Percentiles rank a stretch among this genome's conserved stretches.
phyloP scores from a whole-genome alignment of 2,888 invertebrate species.

The Notodonta ziczac region DNA sequence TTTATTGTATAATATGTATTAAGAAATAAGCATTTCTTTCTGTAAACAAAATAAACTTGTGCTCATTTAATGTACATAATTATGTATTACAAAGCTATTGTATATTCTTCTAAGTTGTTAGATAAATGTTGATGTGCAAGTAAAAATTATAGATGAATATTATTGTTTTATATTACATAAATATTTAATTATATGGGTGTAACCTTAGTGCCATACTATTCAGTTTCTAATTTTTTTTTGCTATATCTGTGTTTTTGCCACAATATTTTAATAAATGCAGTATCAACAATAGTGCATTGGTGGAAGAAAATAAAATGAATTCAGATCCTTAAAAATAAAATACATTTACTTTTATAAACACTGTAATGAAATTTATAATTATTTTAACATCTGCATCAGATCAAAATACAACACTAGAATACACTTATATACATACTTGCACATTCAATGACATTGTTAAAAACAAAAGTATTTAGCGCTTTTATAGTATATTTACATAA shows the following conservation, averaged over 20 bases:
- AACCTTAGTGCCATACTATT: too few species aligned
- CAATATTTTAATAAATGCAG: too few species aligned
- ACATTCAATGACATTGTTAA: slow-evolving; percentile 30
- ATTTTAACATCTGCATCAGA: neutral
- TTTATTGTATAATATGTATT: slow-evolving; percentile 54
- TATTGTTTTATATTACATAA: neutral
- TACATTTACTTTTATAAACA: too few species aligned
- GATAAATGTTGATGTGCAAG: slow-evolving; percentile 26
- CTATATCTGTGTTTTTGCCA: too few species aligned
- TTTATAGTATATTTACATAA: slow-evolving; percentile 54
- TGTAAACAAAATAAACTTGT: slow-evolving; percentile 55
- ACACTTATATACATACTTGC: slow-evolving; percentile 28
- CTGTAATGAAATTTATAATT: neutral
- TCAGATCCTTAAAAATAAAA: too few species aligned
- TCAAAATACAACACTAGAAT: slow-evolving; percentile 9
- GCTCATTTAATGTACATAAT: slow-evolving; percentile 63
- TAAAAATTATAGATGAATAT: neutral
- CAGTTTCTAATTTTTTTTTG: too few species aligned
- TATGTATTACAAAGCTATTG: slow-evolving; percentile 36
- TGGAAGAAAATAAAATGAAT: too few species aligned
- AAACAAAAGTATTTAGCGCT: slow-evolving; percentile 55
- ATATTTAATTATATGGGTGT: too few species aligned
- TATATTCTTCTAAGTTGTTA: slow-evolving; percentile 28
- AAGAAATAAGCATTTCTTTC: slow-evolving; percentile 71
- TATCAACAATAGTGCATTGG: too few species aligned